Conservation (phyloP, 2,113 vertebrate species). For the Grus americana region DNA sequence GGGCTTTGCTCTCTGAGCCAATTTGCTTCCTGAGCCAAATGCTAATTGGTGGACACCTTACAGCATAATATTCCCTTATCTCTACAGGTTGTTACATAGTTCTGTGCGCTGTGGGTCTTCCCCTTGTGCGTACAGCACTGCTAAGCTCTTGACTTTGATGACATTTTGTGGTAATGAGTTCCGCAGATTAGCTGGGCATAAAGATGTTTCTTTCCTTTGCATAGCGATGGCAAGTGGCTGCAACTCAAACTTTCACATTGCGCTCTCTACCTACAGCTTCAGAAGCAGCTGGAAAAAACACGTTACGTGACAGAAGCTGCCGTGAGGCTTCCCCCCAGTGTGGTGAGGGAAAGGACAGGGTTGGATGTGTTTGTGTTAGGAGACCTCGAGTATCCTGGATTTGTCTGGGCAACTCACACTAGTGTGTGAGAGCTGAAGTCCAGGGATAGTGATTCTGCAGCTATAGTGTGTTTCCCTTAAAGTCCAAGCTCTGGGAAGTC, state of each 20-base stretch:
- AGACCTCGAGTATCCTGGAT: not conserved
- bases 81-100: not conserved
- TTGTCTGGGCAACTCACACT: not conserved
- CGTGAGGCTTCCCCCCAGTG: too few species aligned
- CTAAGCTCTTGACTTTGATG: not conserved
- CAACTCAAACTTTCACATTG: not conserved
- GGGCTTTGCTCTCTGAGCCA: not conserved
- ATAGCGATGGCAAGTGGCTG: not conserved
- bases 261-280: not conserved
- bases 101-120: not conserved
- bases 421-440: not conserved
- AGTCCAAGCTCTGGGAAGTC: not conserved
- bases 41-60: not conserved
- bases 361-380: not conserved
- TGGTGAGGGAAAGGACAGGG: not conserved
- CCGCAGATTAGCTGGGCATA: not conserved
- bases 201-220: not conserved
- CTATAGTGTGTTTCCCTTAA: not conserved
- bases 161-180: not conserved
- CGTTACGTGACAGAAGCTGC: not conserved
- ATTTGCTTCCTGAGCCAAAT: not conserved
- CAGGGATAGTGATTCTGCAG: not conserved
- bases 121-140: not conserved
- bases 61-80: not conserved
- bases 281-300: not conserved